Evolutionary conservation across 2,797 vertebrate species (phyloP).

Genomic region (Myotis vivesi): DNA sequence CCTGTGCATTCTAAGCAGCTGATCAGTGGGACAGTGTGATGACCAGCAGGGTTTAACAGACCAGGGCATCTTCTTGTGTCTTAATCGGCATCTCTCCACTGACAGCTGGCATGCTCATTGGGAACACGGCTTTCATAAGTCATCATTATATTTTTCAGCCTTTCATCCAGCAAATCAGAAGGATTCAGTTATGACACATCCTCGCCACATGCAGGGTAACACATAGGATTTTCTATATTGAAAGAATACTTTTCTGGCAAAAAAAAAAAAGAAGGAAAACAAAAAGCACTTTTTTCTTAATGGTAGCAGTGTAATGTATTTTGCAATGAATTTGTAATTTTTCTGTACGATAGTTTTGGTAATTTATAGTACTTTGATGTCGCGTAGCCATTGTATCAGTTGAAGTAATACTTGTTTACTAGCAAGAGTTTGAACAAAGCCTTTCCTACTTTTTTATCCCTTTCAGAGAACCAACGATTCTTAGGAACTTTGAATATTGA

Average conservation of each 20-base stretch:
- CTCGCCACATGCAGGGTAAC: constrained; percentile 82
- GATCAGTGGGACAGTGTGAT: not conserved
- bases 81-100: constrained; percentile 67
- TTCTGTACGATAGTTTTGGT: constrained; percentile 98
- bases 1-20: constrained; percentile 64
- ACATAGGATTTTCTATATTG: constrained; percentile 83
- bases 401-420: constrained; percentile 93
- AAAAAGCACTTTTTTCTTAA: constrained; percentile 89
- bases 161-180: constrained; percentile 66
- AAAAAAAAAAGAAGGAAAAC: constrained; percentile 76
- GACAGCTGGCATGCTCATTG: not conserved
- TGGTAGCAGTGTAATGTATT: constrained; percentile 95
- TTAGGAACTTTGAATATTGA: constrained; percentile 77
- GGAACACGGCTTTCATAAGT: constrained; percentile 45
- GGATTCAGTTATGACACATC: constrained; percentile 70
- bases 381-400: constrained; percentile 95
- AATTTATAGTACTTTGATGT: constrained; percentile 99
- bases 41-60: constrained; percentile 48
- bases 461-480: constrained; percentile 79
- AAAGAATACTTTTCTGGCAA: constrained; percentile 86
- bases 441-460: constrained; percentile 97
- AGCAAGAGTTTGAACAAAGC: constrained; percentile 90
- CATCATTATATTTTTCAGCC: constrained; percentile 63
- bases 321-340: constrained; percentile 96
- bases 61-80: constrained; percentile 63